Base-by-base conservation (phyloP, 2,797 vertebrate genomes). In the Myotis daubentonii region DNA sequence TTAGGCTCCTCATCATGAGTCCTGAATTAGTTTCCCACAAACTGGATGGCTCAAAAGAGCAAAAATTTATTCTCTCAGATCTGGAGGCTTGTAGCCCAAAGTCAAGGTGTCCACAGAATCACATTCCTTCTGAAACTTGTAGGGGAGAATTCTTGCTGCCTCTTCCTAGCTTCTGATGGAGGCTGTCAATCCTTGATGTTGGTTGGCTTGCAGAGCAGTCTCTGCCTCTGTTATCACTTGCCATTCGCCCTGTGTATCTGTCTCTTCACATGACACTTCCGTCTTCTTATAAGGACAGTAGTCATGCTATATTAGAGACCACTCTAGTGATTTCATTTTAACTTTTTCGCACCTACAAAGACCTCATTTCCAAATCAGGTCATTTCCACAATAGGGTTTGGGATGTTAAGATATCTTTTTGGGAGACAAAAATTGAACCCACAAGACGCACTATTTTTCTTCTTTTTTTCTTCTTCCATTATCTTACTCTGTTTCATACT, bases 311-410 rank as follows among this genome's bases (percentile, higher is more conserved):
- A 70, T 68, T 25, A 78, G 17, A 23, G 12, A 8, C 5, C 41
- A 72, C 3, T 16, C 49, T 28, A 33, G 55, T 20, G 47, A 66
- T 22, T 15, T 89, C 68, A 74, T 85, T 78, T 85, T 38, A 85
- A 85, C 4, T 81, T 70, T 3, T 28, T 55, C 25, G 13, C 5
- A 0, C 44, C 36, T 62, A 4, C 12, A 66, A 83, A 87, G 68
- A 57, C 25, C 33, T 4, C 55, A 36, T 87, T 93, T 86, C 57
- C 62, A 93, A 93, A 85, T n/a, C 74, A 88, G 57, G 30, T 38
- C 51, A 19, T n/a, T 75, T 74, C 71, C 55, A 38, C 28, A 49
- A 11, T 20, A 90, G 17, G 16, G 19, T 5, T 71, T 55, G 93
- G 49, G 41, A 78, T 12, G 55, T 83, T 44, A 44, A 10, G 12